Evolutionary conservation across 2,797 vertebrate genomes (phyloP).

Genomic region (Psittacula derbiana): DNA sequence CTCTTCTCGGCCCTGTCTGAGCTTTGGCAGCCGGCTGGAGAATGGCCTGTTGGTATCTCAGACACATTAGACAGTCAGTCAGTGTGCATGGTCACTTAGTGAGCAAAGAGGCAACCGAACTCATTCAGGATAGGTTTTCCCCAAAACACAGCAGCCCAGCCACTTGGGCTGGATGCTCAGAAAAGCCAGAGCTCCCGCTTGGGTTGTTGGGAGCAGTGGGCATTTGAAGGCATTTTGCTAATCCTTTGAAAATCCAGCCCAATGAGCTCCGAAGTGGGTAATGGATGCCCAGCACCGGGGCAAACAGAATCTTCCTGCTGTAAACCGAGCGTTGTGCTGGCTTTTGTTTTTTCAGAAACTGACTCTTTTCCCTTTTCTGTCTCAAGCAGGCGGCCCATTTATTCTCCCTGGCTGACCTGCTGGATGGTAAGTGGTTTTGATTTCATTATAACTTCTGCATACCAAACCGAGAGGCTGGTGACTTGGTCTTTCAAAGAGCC

Average conservation of each 20-base stretch:
- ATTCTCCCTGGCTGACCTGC: neutral
- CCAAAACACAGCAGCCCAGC: neutral
- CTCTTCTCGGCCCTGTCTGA: rapidly evolving
- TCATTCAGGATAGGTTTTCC: neutral
- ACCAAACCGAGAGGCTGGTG: neutral
- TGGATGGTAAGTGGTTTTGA: slow-evolving; percentile 14
- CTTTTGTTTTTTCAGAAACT: neutral
- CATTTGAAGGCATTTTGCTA: neutral
- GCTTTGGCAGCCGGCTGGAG: neutral
- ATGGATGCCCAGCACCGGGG: neutral
- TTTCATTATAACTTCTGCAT: neutral
- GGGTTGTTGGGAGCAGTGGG: neutral
- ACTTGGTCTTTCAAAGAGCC: neutral
- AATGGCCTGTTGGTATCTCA: rapidly evolving
- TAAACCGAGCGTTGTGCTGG: neutral
- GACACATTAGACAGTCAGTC: neutral
- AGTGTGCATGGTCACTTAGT: rapidly evolving
- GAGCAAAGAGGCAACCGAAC: neutral
- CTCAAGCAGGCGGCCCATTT: neutral
- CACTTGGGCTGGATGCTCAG: neutral
- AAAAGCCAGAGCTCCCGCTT: rapidly evolving
- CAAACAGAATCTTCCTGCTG: neutral
- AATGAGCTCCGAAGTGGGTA: neutral
- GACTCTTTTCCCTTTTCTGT: neutral
- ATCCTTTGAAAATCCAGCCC: neutral